These are phyloP conservation scores for Sciurus carolinensis DNA, from an alignment of 2,797 vertebrate genomes.

Conservation along the genomic window DNA sequence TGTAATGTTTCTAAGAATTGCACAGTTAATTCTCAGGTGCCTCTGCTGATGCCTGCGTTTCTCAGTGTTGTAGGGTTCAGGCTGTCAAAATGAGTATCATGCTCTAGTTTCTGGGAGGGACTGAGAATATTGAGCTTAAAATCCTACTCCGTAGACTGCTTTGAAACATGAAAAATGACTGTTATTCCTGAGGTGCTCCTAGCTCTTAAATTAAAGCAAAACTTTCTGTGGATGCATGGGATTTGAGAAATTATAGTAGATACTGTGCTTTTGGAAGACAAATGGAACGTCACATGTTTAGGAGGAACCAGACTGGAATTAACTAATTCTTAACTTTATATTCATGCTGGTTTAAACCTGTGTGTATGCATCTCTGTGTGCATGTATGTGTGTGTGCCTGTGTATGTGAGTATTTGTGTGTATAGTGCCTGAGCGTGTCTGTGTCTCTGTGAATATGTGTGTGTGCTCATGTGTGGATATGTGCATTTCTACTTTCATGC, in stretches of 20 bases:
- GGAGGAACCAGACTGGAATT: neutral
- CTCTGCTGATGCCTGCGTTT: neutral
- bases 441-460: neutral
- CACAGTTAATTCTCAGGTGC: conserved; percentile 71
- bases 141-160: neutral
- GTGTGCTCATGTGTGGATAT: neutral
- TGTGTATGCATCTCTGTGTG: neutral
- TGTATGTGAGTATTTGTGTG: neutral
- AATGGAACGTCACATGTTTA: neutral
- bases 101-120: conserved; percentile 16
- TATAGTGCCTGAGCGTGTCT: neutral
- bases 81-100: neutral
- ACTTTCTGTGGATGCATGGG: neutral
- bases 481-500: neutral
- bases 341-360: neutral
- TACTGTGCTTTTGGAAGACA: neutral
- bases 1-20: conserved; percentile 80
- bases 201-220: conserved; percentile 40
- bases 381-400: neutral
- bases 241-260: conserved; percentile 17
- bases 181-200: neutral
- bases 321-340: neutral
- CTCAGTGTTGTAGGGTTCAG: conserved; percentile 8
- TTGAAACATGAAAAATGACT: neutral
- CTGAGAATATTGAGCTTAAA: neutral